Conservation (phyloP, 2,113 vertebrate genomes). For the Ictalurus punctatus region DNA sequence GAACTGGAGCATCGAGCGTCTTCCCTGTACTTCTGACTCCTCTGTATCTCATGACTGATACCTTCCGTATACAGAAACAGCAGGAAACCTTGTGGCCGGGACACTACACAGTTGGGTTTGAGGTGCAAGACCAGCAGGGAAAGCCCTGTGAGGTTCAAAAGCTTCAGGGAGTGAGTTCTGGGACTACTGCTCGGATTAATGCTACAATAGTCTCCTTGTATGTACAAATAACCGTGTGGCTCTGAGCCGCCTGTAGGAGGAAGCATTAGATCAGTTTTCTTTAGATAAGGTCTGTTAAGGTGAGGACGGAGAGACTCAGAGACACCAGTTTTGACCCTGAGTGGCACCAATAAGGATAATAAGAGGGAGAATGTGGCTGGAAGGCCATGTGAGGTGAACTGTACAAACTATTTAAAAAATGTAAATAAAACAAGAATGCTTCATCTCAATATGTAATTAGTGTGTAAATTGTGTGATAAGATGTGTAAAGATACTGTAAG, state of each 20-base stretch:
- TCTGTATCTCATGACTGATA: not conserved
- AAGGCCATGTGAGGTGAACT: not conserved
- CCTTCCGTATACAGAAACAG: constrained; percentile 59
- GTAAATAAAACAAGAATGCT: not conserved
- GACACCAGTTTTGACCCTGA: too few species aligned
- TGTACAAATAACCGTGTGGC: not conserved
- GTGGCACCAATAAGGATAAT: too few species aligned
- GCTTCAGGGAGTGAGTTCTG: constrained; percentile 42
- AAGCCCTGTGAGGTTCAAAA: constrained; percentile 63
- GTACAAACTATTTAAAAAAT: too few species aligned
- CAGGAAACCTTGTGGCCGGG: constrained; percentile 69
- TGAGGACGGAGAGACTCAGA: too few species aligned
- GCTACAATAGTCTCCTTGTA: not conserved
- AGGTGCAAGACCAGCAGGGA: constrained; percentile 73
- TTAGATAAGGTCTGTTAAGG: too few species aligned
- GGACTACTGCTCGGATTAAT: not conserved
- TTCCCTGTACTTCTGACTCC: not conserved
- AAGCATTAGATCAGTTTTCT: too few species aligned
- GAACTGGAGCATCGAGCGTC: constrained; percentile 76
- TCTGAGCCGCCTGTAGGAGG: too few species aligned
- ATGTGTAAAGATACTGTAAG: not conserved
- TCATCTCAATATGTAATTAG: not conserved
- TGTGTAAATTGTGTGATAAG: not conserved
- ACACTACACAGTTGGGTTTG: constrained; percentile 60
- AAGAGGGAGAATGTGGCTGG: too few species aligned